A percentile compares a stretch with the other conserved stretches of the same genome.
These are phyloP conservation scores for Epinephelus moara DNA, from an alignment of 2,113 vertebrate genomes.

Conservation along the genomic window DNA sequence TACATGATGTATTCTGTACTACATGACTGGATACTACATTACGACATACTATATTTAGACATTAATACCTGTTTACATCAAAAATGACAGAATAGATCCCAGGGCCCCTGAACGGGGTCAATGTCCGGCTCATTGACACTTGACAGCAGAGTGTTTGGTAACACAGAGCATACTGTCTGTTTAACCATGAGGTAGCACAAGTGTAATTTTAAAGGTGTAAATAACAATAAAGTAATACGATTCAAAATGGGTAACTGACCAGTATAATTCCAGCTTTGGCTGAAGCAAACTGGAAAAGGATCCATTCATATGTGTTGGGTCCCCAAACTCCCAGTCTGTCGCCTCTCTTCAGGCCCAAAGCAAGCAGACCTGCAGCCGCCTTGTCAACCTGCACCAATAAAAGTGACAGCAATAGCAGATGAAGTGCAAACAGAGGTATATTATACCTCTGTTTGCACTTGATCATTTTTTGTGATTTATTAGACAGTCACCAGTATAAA, in stretches of 20 bases:
- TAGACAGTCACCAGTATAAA: neutral
- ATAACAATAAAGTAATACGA: too few species aligned
- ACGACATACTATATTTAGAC: neutral
- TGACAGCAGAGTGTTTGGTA: neutral
- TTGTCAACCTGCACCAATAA: constrained; percentile 86
- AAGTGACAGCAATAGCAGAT: neutral
- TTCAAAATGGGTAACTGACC: constrained; percentile 81
- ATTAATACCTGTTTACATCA: neutral
- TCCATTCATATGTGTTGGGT: constrained; percentile 93
- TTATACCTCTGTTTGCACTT: too few species aligned
- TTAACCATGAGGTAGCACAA: neutral
- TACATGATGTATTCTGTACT: too few species aligned
- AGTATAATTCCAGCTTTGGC: constrained; percentile 94
- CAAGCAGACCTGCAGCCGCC: constrained; percentile 90
- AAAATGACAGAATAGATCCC: neutral
- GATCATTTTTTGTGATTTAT: neutral
- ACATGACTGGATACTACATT: neutral
- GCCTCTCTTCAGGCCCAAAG: constrained; percentile 89
- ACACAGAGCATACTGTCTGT: constrained; percentile 5
- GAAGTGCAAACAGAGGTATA: too few species aligned
- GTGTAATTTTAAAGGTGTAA: neutral
- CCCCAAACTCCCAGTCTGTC: constrained; percentile 94
- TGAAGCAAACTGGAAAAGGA: constrained; percentile 92
- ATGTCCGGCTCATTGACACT: constrained; percentile 1
- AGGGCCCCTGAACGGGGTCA: neutral